Evolutionary conservation across 2,113 vertebrate species (phyloP), one percentile per base, ranked within the genome.

Genomic region (Cyphomyrus discorhynchus): DNA sequence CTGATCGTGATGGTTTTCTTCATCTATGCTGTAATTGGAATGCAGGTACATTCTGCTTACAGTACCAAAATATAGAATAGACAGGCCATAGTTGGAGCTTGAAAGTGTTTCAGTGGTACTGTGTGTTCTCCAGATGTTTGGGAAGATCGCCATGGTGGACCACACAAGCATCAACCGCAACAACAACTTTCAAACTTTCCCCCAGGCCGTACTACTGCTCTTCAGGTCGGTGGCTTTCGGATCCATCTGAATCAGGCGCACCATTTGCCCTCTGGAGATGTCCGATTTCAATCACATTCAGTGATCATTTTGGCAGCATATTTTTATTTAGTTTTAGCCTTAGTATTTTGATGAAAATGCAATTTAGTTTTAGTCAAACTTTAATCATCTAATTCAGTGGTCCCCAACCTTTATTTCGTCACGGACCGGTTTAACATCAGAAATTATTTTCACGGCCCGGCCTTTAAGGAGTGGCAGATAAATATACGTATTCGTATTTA

Each of bases 111-210:
- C 27, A n/a, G 50, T 52, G 50, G 35, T 53, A 98, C 98, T 99
- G 98, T 98, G 98, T 94, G 15, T 86, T 27, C 91, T 91, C 39
- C 93, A 99, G 98, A 97, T 99, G 74, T 99, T 99, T 95, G 98
- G 98, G 83, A 99, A 99, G 96, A 96, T 99, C 87, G 98, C 98
- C 70, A 98, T 99, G 98, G 97, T 97, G 92, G 98, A 99, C 91
- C 97, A 97, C 90, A 97, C 97, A 56, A 98, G 99, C 93, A 99
- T 99, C 94, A 99, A 99, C 91, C 97, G 98, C 90, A 99, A 99
- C 96, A 99, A 99, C 96, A 99, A 99, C 93, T 99, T 99, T 94
- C 98, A 99, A 94, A 99, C 98, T 0, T 99, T 99, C 91, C 98
- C 97, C 1, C 98, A 99, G 92, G 97, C 98, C 0, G 98, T 99